These are phyloP conservation scores for Corynorhinus townsendii DNA, from an alignment of 2,113 vertebrate species.

Conservation along the genomic window DNA sequence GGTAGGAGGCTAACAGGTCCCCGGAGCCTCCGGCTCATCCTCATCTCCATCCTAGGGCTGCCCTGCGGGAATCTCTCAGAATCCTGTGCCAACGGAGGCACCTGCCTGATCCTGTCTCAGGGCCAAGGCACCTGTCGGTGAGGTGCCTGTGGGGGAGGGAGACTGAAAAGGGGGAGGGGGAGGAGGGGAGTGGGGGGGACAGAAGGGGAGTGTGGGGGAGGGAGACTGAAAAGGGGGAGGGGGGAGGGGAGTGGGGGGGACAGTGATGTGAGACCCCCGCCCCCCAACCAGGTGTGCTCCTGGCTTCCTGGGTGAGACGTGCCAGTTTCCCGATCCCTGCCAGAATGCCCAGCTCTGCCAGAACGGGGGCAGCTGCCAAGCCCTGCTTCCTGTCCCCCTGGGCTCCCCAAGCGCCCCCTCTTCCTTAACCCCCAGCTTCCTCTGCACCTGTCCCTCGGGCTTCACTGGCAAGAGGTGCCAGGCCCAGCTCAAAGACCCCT, in stretches of 20 bases:
- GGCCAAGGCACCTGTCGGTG: constrained; percentile 69
- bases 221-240: not conserved
- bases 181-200: too few species aligned
- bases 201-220: not conserved
- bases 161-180: not conserved
- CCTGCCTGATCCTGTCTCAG: constrained; percentile 40
- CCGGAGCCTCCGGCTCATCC: not conserved
- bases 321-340: constrained; percentile 74
- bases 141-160: not conserved
- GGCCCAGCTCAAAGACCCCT: constrained; percentile 43
- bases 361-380: constrained; percentile 73
- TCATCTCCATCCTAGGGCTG: constrained; percentile 37
- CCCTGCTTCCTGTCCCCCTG: not conserved
- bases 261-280: not conserved
- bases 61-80: constrained; percentile 35
- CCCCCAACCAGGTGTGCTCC: constrained; percentile 61
- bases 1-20: not conserved
- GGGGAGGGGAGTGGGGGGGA: too few species aligned
- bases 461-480: constrained; percentile 69
- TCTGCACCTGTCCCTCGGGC: constrained; percentile 65
- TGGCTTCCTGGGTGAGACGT: constrained; percentile 71
- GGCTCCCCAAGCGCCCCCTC: not conserved
- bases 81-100: constrained; percentile 73
- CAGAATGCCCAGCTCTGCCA: constrained; percentile 54
- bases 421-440: not conserved